Evolutionary conservation across 2,797 vertebrate species (phyloP).

Genomic region (Pelochelys cantorii): DNA sequence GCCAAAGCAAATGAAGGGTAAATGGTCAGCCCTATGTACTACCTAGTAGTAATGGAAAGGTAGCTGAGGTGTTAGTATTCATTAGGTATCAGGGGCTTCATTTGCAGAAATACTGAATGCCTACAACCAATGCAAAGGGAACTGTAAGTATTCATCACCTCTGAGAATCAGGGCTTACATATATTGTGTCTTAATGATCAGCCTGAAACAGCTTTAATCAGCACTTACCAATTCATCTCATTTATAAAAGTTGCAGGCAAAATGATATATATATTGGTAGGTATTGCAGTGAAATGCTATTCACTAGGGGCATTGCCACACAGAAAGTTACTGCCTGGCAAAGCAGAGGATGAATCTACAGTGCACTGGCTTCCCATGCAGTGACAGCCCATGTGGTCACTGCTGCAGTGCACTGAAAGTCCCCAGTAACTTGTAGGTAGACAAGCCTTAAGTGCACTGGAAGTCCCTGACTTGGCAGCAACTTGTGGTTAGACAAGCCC

Average conservation of each 20-base stretch:
- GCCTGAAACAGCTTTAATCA: neutral
- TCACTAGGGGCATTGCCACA: neutral
- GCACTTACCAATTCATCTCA: neutral
- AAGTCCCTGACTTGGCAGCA: neutral
- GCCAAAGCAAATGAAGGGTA: conserved; percentile 16
- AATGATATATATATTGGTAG: neutral
- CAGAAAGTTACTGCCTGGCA: neutral
- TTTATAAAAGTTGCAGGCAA: neutral
- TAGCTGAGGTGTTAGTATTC: neutral
- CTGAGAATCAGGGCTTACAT: neutral
- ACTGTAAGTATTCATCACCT: neutral
- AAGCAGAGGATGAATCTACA: neutral
- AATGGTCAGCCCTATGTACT: neutral
- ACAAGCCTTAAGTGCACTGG: neutral
- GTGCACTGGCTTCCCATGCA: neutral
- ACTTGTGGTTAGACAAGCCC: neutral
- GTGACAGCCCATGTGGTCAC: neutral
- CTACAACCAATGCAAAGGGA: neutral
- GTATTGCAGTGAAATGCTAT: neutral
- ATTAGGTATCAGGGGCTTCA: neutral
- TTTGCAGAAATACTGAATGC: neutral
- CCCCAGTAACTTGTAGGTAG: neutral
- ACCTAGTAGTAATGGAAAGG: neutral
- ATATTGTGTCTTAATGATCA: neutral
- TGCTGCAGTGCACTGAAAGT: neutral